Conservation (phyloP, 92 coral and sea anemone species). For the Siderastrea radians region DNA sequence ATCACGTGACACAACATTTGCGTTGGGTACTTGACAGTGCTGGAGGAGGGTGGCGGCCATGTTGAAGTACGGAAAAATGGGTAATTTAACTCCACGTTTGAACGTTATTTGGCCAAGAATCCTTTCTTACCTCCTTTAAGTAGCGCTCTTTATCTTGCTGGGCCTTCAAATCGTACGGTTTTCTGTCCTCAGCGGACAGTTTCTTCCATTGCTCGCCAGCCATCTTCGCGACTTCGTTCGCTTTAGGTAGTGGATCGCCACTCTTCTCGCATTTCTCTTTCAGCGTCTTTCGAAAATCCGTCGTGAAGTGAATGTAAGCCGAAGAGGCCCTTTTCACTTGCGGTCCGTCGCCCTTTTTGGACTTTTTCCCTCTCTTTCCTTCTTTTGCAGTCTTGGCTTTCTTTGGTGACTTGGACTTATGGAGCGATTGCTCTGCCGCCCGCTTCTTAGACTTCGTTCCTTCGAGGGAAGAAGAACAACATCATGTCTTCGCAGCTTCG, state of each 20-base stretch:
- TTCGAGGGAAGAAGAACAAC: conserved; percentile 73
- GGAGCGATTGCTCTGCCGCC: conserved; percentile 66
- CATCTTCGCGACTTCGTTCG: conserved; percentile 96
- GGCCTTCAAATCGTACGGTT: conserved; percentile 76
- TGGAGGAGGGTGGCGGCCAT: conserved; percentile 68
- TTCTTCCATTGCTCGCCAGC: conserved; percentile 92
- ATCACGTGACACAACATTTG: conserved; percentile 72
- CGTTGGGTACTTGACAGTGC: conserved; percentile 7
- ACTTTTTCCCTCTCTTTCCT: conserved; percentile 65
- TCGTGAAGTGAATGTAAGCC: conserved; percentile 93
- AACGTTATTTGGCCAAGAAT: conserved; percentile 7
- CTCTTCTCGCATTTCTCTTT: conserved; percentile 78
- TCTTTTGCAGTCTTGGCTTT: conserved; percentile 76
- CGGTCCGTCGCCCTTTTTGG: conserved; percentile 69
- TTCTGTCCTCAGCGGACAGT: conserved; percentile 77
- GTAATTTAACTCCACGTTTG: conserved; percentile 19
- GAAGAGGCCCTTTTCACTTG: conserved; percentile 89
- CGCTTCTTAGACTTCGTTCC: conserved; percentile 93
- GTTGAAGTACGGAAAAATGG: conserved; percentile 53
- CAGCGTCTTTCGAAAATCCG: conserved; percentile 82
- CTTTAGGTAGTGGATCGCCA: conserved; percentile 83
- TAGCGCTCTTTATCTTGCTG: conserved; percentile 82
- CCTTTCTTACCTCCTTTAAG: conserved; percentile 78
- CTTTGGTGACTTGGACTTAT: conserved; percentile 79
- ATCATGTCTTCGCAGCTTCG: conserved; percentile 78